Percentiles rank a stretch among this genome's conserved stretches.
These are phyloP conservation scores for Pelobates fuscus DNA, from an alignment of 2,113 vertebrate genomes.

Conservation along the genomic window DNA sequence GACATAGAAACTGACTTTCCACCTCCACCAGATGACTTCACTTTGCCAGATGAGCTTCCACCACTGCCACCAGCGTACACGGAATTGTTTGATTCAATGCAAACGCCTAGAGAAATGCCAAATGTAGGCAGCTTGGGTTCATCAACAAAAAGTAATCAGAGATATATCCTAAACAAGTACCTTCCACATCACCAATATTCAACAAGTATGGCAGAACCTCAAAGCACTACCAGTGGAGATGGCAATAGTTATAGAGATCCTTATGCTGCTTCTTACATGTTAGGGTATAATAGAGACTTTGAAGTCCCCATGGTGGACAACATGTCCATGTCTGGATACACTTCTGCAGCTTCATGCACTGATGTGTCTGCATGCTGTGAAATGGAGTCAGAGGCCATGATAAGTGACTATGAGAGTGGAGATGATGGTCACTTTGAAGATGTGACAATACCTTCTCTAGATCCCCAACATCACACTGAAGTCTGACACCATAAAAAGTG, in stretches of 20 bases:
- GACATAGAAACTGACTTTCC: constrained; percentile 98
- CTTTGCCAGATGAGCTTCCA: constrained; percentile 84
- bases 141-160: constrained; percentile 74
- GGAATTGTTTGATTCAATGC: constrained; percentile 85
- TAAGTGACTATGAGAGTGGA: constrained; percentile 96
- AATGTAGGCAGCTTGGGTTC: constrained; percentile 68
- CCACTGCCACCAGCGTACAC: constrained; percentile 82
- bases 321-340: constrained; percentile 88
- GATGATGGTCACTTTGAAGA: constrained; percentile 86
- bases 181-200: constrained; percentile 85
- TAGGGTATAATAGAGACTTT: constrained; percentile 80
- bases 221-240: constrained; percentile 62
- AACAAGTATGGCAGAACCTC: constrained; percentile 76
- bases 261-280: constrained; percentile 64
- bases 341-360: constrained; percentile 92
- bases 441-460: constrained; percentile 81
- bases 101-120: constrained; percentile 75
- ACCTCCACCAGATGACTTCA: constrained; percentile 92
- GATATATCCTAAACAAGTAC: constrained; percentile 89
- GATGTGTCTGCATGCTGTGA: constrained; percentile 94
- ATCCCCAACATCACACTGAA: constrained; percentile 93
- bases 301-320: constrained; percentile 80
- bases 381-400: constrained; percentile 89
- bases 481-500: constrained; percentile 97
- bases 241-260: constrained; percentile 73